Evolutionary conservation across 2,113 vertebrate species (phyloP).

Genomic region (Indri indri): DNA sequence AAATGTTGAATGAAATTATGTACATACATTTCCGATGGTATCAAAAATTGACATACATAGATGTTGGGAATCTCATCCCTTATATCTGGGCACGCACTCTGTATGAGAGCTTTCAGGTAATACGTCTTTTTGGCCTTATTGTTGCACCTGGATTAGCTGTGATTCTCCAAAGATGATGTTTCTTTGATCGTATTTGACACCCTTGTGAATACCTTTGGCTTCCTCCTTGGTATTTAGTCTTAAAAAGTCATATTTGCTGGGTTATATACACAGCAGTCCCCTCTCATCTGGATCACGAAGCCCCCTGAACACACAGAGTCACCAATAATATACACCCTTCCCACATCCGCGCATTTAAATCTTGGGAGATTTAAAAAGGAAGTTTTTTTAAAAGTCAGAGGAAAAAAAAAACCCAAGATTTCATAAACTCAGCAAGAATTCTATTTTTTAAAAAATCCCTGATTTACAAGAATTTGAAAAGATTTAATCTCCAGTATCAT

Average conservation of each 20-base stretch:
- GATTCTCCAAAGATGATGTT: not conserved
- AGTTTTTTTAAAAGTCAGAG: not conserved
- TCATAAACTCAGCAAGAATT: constrained; percentile 69
- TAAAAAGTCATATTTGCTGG: no score
- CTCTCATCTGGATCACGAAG: not conserved
- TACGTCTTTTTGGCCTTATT: not conserved
- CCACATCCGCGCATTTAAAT: not conserved
- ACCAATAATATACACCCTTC: fast-evolving
- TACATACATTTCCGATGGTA: no score
- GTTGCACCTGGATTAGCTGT: no score
- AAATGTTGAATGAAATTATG: not conserved
- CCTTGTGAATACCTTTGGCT: not conserved
- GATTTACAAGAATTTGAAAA: constrained; percentile 74
- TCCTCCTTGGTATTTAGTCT: not conserved
- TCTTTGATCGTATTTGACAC: fast-evolving
- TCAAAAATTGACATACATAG: fast-evolving
- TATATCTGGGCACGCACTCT: fast-evolving
- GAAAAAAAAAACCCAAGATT: not conserved
- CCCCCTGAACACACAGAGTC: not conserved
- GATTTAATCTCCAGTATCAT: constrained; percentile 71
- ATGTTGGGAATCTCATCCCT: fast-evolving
- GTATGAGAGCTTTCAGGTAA: fast-evolving
- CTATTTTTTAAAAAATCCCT: constrained; percentile 44
- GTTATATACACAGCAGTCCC: fast-evolving
- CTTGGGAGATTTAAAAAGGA: not conserved